phyloP scores from a whole-genome alignment of 2,888 invertebrate species.

The Aquatica leii region DNA sequence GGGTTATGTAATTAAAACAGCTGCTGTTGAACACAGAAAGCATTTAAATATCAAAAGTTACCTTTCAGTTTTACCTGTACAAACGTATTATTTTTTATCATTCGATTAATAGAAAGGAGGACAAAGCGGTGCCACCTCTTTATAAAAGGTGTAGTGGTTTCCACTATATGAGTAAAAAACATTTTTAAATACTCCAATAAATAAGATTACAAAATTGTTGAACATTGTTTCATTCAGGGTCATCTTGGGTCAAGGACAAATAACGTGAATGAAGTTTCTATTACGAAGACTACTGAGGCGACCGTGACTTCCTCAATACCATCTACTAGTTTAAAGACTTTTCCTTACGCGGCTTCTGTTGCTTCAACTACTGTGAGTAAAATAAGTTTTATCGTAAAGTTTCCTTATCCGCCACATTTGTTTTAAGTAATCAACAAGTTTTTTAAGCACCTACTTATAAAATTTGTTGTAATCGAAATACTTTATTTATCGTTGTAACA shows the following conservation, averaged over 20 bases:
- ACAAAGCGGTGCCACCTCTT: neutral
- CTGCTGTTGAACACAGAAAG: too few species aligned
- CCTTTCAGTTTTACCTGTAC: neutral
- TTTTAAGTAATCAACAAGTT: neutral
- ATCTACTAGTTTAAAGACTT: conserved; percentile 39
- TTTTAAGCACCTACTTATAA: too few species aligned
- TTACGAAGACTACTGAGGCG: conserved; percentile 47
- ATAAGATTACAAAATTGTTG: neutral
- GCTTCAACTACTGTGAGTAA: neutral
- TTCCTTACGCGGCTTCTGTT: conserved; percentile 4
- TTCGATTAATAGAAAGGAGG: conserved; percentile 7
- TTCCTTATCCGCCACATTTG: neutral
- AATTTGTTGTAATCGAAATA: too few species aligned
- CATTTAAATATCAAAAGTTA: too few species aligned
- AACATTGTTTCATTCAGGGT: conserved; percentile 17
- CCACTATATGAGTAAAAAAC: too few species aligned
- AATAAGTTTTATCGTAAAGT: neutral
- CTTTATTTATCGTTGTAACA: too few species aligned
- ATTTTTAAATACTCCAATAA: too few species aligned
- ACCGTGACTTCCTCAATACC: conserved; percentile 45
- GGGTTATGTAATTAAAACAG: too few species aligned
- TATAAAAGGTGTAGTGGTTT: too few species aligned
- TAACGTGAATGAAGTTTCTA: conserved; percentile 38
- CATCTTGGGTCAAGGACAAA: conserved; percentile 50
- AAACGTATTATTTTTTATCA: neutral